Evolutionary conservation across 2,113 vertebrate genomes (phyloP).

Genomic region (Diadophis punctatus): DNA sequence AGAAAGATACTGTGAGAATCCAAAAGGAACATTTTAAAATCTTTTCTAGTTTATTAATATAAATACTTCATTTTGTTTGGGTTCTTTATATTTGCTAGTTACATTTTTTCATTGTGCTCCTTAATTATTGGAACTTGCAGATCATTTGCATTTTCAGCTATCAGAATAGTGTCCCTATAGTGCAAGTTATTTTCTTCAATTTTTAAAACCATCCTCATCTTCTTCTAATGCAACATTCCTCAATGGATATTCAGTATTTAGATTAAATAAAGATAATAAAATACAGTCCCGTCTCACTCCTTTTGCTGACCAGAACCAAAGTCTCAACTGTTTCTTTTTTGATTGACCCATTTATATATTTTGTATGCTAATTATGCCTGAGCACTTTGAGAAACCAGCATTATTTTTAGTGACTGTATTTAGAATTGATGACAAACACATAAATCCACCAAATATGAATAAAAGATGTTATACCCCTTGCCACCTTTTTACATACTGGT

Average conservation of each 20-base stretch:
- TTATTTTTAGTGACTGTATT: neutral
- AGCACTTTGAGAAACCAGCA: neutral
- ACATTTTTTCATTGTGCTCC: neutral
- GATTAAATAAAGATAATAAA: neutral
- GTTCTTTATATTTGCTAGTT: neutral
- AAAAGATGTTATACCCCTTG: constrained; percentile 19
- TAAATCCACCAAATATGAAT: constrained; percentile 1
- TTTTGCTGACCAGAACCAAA: neutral
- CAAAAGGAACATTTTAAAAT: neutral
- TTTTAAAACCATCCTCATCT: neutral
- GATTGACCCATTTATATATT: neutral
- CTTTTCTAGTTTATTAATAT: neutral
- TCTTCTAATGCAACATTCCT: neutral
- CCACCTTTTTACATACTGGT: constrained; percentile 6
- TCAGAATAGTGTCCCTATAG: neutral
- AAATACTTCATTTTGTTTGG: neutral
- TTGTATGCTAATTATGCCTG: neutral
- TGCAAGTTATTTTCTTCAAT: neutral
- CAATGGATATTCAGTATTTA: neutral
- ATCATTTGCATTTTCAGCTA: neutral
- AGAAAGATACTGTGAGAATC: neutral
- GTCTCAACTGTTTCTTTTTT: neutral
- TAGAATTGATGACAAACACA: constrained; percentile 15
- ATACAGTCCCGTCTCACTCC: neutral
- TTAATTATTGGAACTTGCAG: neutral